Percentiles rank a stretch among this genome's conserved stretches.
These are phyloP conservation scores for Acrocyrtus sp. DNA, from an alignment of 2,888 invertebrate genomes.

Conservation along the genomic window DNA sequence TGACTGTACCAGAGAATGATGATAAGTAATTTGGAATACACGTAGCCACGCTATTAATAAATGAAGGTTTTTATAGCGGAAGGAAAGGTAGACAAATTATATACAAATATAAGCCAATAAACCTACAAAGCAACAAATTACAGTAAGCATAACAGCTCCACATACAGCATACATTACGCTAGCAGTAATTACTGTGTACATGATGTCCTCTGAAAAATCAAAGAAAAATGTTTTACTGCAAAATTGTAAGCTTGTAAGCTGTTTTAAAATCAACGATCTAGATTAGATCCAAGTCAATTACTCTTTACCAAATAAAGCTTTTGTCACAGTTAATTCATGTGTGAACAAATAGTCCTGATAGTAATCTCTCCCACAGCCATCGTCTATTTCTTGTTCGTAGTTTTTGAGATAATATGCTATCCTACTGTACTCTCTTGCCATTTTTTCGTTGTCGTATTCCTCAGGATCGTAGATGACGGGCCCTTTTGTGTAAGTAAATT, in stretches of 20 bases:
- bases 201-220: background rate
- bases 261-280: background rate
- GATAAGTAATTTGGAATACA: conserved; percentile 19
- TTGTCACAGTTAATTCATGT: conserved; percentile 13
- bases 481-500: conserved; percentile 1
- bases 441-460: conserved; percentile 3
- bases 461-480: background rate
- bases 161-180: background rate
- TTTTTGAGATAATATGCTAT: background rate
- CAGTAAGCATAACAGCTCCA: conserved; percentile 3
- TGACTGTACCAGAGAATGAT: conserved; percentile 26
- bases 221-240: background rate
- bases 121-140: conserved; percentile 29
- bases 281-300: background rate
- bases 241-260: background rate
- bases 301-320: conserved; percentile 12
- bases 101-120: background rate
- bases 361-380: conserved; percentile 21
- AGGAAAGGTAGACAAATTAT: background rate
- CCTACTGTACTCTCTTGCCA: conserved; percentile 10
- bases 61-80: background rate
- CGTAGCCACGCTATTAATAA: conserved; percentile 22
- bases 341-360: conserved; percentile 10
- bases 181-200: background rate
- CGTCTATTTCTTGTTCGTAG: conserved; percentile 13